Base-by-base conservation (phyloP, 1,140 invertebrate species). In the Hypsibius dujardini region DNA sequence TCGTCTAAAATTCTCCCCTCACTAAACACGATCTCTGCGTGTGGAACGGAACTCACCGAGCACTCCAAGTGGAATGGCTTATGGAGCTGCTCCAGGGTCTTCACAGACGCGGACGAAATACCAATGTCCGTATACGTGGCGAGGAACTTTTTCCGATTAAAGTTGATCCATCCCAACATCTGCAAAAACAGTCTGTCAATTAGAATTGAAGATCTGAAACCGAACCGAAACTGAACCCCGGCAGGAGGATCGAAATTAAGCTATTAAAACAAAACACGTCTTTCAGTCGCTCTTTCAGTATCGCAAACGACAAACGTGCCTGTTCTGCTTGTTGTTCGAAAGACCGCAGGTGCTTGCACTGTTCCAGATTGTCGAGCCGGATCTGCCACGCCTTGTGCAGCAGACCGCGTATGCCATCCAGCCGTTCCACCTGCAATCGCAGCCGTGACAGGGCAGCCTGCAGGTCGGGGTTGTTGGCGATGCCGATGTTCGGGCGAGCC, bases 241-340 rank as follows among this genome's bases (percentile, higher is more conserved):
- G n/a, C n/a, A n/a, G n/a, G n/a, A n/a, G n/a, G n/a, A n/a, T n/a
- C n/a, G n/a, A n/a, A n/a, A n/a, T n/a, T n/a, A n/a, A n/a, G n/a
- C n/a, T n/a, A n/a, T n/a, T n/a, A n/a, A n/a, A n/a, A n/a, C n/a
- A n/a, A n/a, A n/a, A n/a, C n/a, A n/a, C n/a, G n/a, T n/a, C n/a
- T 56, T 56, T 7, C n/a, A 7, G 7, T 56, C 7, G 50, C n/a
- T 56, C n/a, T 56, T 7, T 56, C 50, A 56, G 50, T 7, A n/a
- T 56, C 7, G 7, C 50, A 56, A 7, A 7, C 7, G 50, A 7
- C n/a, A 12, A 70, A 46, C 71, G 72, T 77, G 90, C 88, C 84
- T 96, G 95, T 79, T 95, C 91, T 75, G 91, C 95, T 80, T 97
- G 93, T 79, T 94, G 90, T 81, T 98, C 94, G 79, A 96, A 97